Conservation (phyloP, 2,888 invertebrate genomes). For the Lasioglossum zephyrum region DNA sequence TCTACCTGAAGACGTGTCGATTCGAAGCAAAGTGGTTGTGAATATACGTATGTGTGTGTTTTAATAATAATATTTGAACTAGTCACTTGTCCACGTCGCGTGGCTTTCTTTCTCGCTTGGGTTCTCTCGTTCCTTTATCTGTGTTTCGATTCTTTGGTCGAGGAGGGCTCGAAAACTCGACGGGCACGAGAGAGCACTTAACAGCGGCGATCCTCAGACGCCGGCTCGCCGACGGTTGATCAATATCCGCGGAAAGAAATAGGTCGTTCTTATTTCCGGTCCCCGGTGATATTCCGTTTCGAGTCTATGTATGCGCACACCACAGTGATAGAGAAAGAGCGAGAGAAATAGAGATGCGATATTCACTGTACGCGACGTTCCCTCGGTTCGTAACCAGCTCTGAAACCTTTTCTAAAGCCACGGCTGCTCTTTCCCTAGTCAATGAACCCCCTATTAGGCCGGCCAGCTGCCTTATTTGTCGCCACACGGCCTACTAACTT, state of each 20-base stretch:
- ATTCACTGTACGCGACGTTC: background rate
- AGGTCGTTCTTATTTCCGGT: constrained; percentile 65
- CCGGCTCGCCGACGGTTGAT: constrained; percentile 35
- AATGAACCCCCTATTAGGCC: constrained; percentile 3
- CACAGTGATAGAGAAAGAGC: background rate
- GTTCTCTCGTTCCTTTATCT: background rate
- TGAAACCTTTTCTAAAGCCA: constrained; percentile 3
- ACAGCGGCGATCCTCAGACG: constrained; percentile 50
- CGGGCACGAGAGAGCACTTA: constrained; percentile 46
- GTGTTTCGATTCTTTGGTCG: background rate
- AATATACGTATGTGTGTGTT: no score
- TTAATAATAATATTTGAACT: no score
- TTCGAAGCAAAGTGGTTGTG: no score
- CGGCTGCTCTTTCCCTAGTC: background rate
- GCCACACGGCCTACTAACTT: background rate
- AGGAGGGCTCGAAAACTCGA: constrained; percentile 24
- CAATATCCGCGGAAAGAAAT: constrained; percentile 66
- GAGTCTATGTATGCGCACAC: constrained; percentile 8
- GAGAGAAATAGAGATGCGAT: background rate
- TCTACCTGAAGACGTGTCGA: no score
- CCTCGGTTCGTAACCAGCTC: background rate
- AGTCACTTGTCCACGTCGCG: background rate
- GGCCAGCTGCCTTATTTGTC: background rate
- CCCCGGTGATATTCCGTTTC: constrained; percentile 55
- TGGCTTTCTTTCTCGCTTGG: background rate